Evolutionary conservation across 2,113 vertebrate species (phyloP).

Genomic region (Sphyrna mokarran): DNA sequence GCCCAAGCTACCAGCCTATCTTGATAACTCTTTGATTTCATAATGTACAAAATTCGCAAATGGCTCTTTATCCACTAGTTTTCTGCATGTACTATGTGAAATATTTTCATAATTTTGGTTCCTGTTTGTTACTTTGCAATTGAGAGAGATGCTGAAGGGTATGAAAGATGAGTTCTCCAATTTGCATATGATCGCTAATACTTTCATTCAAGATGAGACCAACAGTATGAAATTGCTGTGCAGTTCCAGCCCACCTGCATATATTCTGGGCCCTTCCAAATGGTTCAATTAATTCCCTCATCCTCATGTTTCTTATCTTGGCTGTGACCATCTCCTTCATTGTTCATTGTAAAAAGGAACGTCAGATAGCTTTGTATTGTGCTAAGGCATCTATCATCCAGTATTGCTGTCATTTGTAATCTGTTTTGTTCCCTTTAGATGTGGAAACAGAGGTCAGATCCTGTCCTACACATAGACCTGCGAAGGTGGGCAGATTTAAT

Average conservation of each 20-base stretch:
- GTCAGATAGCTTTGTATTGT: neutral
- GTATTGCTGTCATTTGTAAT: neutral
- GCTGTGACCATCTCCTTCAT: neutral
- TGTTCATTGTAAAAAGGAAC: neutral
- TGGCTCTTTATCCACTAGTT: neutral
- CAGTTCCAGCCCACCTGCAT: neutral
- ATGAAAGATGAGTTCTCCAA: neutral
- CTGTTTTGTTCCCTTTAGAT: constrained; percentile 54
- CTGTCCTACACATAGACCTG: constrained; percentile 87
- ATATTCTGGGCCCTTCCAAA: neutral
- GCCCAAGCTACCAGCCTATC: too few species aligned
- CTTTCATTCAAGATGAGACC: neutral
- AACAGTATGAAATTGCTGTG: neutral
- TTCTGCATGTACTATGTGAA: neutral
- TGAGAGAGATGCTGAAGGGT: neutral
- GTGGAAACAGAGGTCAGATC: constrained; percentile 76
- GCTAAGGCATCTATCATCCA: neutral
- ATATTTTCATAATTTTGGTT: neutral
- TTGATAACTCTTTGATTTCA: neutral
- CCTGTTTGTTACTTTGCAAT: neutral
- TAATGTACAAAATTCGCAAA: neutral
- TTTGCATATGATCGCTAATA: neutral
- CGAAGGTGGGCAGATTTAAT: constrained; percentile 87
- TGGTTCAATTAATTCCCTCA: neutral
- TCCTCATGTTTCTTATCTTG: neutral